Evolutionary conservation across 2,888 invertebrate genomes (phyloP).

Genomic region (Mellilla xanthometata): DNA sequence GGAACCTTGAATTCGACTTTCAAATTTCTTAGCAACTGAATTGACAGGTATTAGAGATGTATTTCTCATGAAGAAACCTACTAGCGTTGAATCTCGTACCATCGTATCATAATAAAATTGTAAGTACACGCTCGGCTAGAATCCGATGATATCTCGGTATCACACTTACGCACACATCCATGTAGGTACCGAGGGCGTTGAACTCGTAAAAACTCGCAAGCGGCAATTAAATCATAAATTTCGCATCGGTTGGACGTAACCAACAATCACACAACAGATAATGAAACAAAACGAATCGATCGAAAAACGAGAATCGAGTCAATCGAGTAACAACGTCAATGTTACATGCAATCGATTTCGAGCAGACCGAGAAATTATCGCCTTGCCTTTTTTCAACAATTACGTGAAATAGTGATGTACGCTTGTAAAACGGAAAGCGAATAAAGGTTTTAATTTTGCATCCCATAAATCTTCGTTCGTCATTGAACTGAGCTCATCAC

Average conservation of each 20-base stretch:
- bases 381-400: slow-evolving; percentile 25
- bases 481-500: slow-evolving; percentile 8
- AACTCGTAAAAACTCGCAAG: slow-evolving; percentile 51
- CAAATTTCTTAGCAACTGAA: no score
- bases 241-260: slow-evolving; percentile 72
- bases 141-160: slow-evolving; percentile 29
- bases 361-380: slow-evolving; percentile 54
- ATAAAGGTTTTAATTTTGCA: slow-evolving; percentile 22
- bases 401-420: slow-evolving; percentile 24
- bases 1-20: no score
- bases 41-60: slow-evolving; percentile 9
- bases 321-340: slow-evolving; percentile 47
- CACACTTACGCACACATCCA: slow-evolving; percentile 27
- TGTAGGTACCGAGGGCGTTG: slow-evolving; percentile 40
- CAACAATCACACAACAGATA: slow-evolving; percentile 79
- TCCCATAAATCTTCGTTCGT: slow-evolving; percentile 13
- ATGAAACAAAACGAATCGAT: slow-evolving; percentile 73
- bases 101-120: slow-evolving; percentile 35
- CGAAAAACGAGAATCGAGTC: slow-evolving; percentile 40
- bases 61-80: slow-evolving; percentile 21
- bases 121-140: slow-evolving; percentile 51
- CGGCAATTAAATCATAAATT: slow-evolving; percentile 81
- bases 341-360: slow-evolving; percentile 64
- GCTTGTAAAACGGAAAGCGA: slow-evolving; percentile 12
- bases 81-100: slow-evolving; percentile 20